These are phyloP conservation scores for Setophaga petechia DNA, from an alignment of 2,113 vertebrate genomes.

Conservation along the genomic window DNA sequence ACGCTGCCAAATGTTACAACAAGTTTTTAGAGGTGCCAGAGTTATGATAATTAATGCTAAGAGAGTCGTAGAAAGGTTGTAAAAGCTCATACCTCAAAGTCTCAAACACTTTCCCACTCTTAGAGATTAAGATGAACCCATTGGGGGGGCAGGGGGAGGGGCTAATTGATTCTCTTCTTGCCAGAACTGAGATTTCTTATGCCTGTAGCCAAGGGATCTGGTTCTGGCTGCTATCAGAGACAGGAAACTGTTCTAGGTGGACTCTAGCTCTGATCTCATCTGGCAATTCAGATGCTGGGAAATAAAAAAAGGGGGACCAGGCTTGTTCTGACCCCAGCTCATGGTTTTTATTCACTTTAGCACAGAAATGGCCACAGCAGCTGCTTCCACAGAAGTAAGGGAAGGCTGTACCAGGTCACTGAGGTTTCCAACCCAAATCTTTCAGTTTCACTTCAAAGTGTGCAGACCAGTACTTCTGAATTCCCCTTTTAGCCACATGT, in stretches of 20 bases:
- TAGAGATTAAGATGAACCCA: not conserved
- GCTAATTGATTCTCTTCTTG: not conserved
- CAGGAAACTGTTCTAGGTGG: not conserved
- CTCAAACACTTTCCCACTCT: conserved; percentile 29
- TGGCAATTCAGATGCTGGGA: not conserved
- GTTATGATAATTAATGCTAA: conserved; percentile 53
- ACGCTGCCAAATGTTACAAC: conserved; percentile 43
- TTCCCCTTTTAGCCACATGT: not conserved
- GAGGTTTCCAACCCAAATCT: not conserved
- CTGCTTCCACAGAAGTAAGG: not conserved
- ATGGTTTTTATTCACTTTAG: not conserved
- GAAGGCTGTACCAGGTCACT: not conserved
- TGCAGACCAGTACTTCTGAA: conserved; percentile 13
- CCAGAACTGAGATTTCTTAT: not conserved
- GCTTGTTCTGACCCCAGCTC: not conserved
- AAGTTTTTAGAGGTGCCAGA: conserved; percentile 54
- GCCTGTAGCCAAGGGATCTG: not conserved
- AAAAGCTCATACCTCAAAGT: conserved; percentile 45
- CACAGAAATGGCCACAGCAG: not conserved
- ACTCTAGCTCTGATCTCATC: not conserved
- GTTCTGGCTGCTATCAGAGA: not conserved
- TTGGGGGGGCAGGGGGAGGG: not conserved
- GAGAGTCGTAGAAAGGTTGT: conserved; percentile 49
- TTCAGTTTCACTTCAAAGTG: conserved; percentile 12
- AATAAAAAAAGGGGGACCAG: not conserved